phyloP scores from a whole-genome alignment of 2,113 vertebrate genomes.

The Eubucco bourcierii region DNA sequence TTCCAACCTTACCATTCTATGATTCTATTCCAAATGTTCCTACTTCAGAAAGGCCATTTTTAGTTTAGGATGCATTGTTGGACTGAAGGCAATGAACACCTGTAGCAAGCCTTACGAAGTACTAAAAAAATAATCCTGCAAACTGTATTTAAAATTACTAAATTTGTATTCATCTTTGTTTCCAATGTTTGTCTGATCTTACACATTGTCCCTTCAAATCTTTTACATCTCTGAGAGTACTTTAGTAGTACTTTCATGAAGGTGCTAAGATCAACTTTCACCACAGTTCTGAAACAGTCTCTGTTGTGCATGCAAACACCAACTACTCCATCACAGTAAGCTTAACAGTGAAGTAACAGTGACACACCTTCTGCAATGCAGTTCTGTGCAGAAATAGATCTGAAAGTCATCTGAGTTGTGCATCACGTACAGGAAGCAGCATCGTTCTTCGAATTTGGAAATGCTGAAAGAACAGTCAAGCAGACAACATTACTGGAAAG shows the following conservation, averaged over 20 bases:
- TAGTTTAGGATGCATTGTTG: background rate
- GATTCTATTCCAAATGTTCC: background rate
- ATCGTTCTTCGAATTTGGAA: slow-evolving; percentile 97
- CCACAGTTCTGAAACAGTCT: background rate
- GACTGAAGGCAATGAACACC: background rate
- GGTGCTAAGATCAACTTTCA: background rate
- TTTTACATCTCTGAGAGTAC: background rate
- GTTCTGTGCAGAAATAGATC: slow-evolving; percentile 98
- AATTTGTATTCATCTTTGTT: background rate
- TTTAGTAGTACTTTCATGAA: background rate
- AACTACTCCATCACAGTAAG: background rate
- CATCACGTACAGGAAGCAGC: slow-evolving; percentile 95
- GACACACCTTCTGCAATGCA: slow-evolving; percentile 92
- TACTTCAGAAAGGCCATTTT: background rate
- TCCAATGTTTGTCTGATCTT: background rate
- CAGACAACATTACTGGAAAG: background rate
- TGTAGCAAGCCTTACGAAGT: background rate
- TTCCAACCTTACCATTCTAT: too few species aligned
- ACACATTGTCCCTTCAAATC: background rate
- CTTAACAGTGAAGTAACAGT: background rate
- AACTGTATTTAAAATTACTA: background rate
- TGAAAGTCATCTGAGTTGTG: slow-evolving; percentile 98
- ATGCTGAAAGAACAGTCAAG: slow-evolving; percentile 82
- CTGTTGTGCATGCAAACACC: background rate
- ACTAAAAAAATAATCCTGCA: background rate